A percentile compares a stretch with the other conserved stretches of the same genome.
Conservation (phyloP, 2,797 vertebrate genomes). For the Lepidocolaptes lacrymiger region DNA sequence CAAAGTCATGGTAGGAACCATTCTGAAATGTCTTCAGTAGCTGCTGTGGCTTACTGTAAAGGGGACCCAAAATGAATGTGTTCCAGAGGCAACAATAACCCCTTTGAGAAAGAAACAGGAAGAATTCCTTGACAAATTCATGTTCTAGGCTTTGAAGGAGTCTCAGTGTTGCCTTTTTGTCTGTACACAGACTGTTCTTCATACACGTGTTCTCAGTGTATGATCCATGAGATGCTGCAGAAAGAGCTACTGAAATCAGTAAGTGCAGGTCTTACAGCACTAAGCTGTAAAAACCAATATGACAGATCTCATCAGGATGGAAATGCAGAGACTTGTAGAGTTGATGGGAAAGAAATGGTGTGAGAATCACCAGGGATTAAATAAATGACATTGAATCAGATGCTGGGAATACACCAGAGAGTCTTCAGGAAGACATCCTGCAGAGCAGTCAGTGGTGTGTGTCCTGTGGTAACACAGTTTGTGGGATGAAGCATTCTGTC, state of each 20-base stretch:
- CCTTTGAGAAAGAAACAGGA: not conserved
- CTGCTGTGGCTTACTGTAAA: not conserved
- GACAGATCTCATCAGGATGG: not conserved
- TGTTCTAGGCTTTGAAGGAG: not conserved
- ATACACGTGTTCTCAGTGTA: not conserved
- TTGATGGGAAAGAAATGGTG: not conserved
- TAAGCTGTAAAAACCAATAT: not conserved
- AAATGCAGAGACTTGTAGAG: not conserved
- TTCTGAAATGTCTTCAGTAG: not conserved
- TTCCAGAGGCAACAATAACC: not conserved
- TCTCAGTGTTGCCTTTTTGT: not conserved
- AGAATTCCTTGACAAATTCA: not conserved
- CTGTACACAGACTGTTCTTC: not conserved
- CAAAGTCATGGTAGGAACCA: not conserved
- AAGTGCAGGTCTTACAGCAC: not conserved
- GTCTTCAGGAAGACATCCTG: not conserved
- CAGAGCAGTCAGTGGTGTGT: not conserved
- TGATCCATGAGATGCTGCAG: not conserved
- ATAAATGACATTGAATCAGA: not conserved
- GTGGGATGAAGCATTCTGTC: not conserved
- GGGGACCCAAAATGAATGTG: not conserved
- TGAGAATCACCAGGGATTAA: not conserved
- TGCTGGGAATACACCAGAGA: not conserved
- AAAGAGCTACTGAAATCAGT: not conserved
- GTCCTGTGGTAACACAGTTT: not conserved